Conservation (phyloP, 2,113 vertebrate species). For the Cynopterus brachyotis region DNA sequence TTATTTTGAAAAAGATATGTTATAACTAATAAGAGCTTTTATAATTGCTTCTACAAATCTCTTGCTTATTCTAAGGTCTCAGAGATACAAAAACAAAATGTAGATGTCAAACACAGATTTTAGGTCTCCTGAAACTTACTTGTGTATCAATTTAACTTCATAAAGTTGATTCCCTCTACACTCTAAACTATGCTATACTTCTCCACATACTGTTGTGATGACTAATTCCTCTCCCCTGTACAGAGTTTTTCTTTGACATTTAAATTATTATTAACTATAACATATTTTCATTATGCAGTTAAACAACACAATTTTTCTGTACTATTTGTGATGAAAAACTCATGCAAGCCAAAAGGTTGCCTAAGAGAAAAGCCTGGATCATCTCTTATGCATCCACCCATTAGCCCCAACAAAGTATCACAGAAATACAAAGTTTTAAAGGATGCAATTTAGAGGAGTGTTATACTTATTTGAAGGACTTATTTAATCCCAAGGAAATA, state of each 20-base stretch:
- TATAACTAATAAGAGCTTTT: neutral
- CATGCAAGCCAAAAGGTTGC: neutral
- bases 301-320: neutral
- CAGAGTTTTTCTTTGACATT: slow-evolving; percentile 10
- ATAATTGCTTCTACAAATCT: neutral
- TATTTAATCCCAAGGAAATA: neutral
- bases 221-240: neutral
- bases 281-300: neutral
- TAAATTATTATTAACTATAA: slow-evolving; percentile 17
- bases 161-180: neutral
- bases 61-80: neutral
- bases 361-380: neutral
- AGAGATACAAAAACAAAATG: slow-evolving; percentile 12
- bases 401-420: neutral
- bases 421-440: neutral
- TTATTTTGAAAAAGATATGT: neutral
- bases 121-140: neutral
- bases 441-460: neutral
- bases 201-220: neutral
- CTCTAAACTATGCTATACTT: neutral
- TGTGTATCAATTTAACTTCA: neutral
- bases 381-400: neutral
- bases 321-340: neutral
- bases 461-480: neutral
- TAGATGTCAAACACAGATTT: neutral